These are phyloP conservation scores for Cancer borealis DNA, from an alignment of 2,888 invertebrate species.

Conservation along the genomic window DNA sequence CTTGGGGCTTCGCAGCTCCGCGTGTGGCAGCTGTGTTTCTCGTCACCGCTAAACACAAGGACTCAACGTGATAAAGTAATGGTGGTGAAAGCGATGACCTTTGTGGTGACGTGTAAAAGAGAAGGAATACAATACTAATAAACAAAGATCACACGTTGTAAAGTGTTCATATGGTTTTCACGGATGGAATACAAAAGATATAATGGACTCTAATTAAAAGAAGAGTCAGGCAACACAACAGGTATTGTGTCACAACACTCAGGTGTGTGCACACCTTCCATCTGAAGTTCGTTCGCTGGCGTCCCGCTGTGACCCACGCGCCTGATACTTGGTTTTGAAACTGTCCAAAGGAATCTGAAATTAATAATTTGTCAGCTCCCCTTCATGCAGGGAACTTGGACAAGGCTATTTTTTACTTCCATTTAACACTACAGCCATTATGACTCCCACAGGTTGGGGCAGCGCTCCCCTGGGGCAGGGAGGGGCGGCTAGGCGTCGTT, in stretches of 20 bases:
- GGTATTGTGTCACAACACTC: conserved; percentile 23
- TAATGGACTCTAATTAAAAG: neutral
- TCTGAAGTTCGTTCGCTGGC: neutral
- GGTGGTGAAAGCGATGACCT: neutral
- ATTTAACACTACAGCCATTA: neutral
- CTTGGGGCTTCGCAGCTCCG: neutral
- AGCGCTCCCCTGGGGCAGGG: neutral
- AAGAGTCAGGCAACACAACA: neutral
- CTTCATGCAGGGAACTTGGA: neutral
- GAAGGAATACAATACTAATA: neutral
- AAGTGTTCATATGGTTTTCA: neutral
- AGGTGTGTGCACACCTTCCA: neutral
- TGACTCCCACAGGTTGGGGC: neutral
- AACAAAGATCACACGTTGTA: neutral
- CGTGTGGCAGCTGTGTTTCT: conserved; percentile 13
- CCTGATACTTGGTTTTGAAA: neutral
- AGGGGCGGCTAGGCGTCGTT: conserved; percentile 56
- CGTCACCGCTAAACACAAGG: neutral
- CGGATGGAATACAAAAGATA: neutral
- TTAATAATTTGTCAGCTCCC: neutral
- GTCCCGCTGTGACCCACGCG: neutral
- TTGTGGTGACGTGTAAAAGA: neutral
- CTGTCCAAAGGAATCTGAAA: neutral
- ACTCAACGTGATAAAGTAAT: neutral
- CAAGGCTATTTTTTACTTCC: neutral